These are phyloP conservation scores for Trididemnum nubilum DNA, from an alignment of 23 tunicate genomes.

Conservation along the genomic window DNA sequence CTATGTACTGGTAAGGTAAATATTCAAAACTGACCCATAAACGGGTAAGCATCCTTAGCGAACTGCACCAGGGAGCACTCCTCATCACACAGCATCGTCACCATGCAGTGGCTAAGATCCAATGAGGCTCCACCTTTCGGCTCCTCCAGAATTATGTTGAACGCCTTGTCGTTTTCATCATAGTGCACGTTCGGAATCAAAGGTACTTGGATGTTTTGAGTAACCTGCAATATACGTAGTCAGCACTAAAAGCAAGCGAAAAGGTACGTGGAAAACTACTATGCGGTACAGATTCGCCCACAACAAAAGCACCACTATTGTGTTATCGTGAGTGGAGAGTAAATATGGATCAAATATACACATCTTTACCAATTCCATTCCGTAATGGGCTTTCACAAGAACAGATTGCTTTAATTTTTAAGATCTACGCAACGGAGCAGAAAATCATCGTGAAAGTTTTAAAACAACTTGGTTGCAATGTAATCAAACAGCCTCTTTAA, in stretches of 20 bases:
- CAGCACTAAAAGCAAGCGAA: neutral
- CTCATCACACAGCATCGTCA: constrained; percentile 92
- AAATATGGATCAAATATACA: too few relatives aligned
- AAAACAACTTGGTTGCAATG: too few relatives aligned
- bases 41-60: constrained; percentile 94
- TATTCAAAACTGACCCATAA: constrained; percentile 96
- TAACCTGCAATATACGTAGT: constrained; percentile 81
- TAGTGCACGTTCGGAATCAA: constrained; percentile 82
- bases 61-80: constrained; percentile 94
- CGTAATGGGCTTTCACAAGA: too few relatives aligned
- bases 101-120: constrained; percentile 93
- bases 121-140: constrained; percentile 94
- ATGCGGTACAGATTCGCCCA: neutral
- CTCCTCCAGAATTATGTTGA: constrained; percentile 88
- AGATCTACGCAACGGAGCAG: too few relatives aligned
- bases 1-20: too few relatives aligned
- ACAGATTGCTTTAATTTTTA: too few relatives aligned
- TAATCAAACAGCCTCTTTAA: too few relatives aligned
- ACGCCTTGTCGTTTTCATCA: constrained; percentile 96
- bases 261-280: neutral
- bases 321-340: neutral
- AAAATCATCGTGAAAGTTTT: too few relatives aligned
- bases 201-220: constrained; percentile 70
- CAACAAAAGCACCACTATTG: neutral
- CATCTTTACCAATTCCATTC: too few relatives aligned